Evolutionary conservation across 2,113 vertebrate species (phyloP).

Genomic region (Rhea americana): DNA sequence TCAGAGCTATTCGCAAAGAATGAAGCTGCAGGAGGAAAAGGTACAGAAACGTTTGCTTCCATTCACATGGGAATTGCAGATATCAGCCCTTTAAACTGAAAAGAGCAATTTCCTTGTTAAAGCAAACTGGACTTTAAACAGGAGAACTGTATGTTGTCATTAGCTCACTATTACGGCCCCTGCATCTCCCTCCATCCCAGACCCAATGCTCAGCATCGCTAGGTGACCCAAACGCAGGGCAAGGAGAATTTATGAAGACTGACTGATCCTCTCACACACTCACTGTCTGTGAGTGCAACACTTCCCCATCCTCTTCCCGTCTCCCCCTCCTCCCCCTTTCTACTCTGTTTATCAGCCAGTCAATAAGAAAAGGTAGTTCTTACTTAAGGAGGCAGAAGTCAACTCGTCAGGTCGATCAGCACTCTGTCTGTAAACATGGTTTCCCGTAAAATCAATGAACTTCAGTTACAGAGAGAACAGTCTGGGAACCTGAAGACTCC

Average conservation of each 20-base stretch:
- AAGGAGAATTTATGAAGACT: background rate
- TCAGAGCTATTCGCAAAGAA: background rate
- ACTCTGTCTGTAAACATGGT: slow-evolving; percentile 98
- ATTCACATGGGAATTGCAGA: background rate
- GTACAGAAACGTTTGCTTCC: background rate
- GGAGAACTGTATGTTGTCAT: background rate
- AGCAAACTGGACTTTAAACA: background rate
- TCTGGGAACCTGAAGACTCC: slow-evolving; percentile 84
- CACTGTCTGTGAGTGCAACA: background rate
- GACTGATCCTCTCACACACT: background rate
- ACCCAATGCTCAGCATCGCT: background rate
- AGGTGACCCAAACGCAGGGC: rapidly evolving
- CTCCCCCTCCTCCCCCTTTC: slow-evolving; percentile 12
- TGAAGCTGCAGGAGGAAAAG: background rate
- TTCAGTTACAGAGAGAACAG: slow-evolving; percentile 92
- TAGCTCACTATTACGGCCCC: rapidly evolving
- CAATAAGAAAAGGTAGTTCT: slow-evolving; percentile 91
- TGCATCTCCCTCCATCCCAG: background rate
- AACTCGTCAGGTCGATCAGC: slow-evolving; percentile 97
- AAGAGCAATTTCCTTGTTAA: background rate
- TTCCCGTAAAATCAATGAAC: slow-evolving; percentile 99
- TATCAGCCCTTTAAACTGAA: background rate
- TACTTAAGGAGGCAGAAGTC: slow-evolving; percentile 97
- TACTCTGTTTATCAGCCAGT: slow-evolving; percentile 80
- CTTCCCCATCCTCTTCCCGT: background rate